Conservation (phyloP, 1,140 invertebrate species). For the Pachypsylla venusta region DNA sequence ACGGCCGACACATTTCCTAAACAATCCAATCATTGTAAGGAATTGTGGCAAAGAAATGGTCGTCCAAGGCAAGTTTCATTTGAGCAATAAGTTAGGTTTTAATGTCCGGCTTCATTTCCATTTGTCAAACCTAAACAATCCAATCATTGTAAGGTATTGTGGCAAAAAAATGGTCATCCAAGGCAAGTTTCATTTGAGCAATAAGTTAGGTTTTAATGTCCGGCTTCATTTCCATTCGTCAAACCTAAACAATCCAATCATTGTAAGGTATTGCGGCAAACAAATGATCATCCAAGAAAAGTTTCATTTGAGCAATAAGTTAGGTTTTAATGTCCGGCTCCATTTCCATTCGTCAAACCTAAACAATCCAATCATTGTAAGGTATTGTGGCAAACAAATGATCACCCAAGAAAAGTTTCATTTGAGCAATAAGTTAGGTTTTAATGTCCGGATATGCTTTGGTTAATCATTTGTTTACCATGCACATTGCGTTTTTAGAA, state of each 20-base stretch:
- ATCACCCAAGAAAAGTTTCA: conserved; percentile 55
- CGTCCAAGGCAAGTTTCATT: conserved; percentile 56
- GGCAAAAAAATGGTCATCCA: conserved; percentile 49
- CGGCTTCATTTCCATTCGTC: conserved; percentile 72
- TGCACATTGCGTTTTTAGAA: too few relatives aligned
- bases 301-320: conserved; percentile 51
- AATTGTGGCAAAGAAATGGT: conserved; percentile 50
- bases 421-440: conserved; percentile 52
- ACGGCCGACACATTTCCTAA: too few relatives aligned
- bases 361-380: conserved; percentile 58
- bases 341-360: conserved; percentile 69
- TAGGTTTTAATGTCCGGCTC: conserved; percentile 64
- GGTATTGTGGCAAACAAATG: conserved; percentile 54
- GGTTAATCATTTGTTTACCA: too few relatives aligned
- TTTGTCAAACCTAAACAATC: conserved; percentile 60
- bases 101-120: conserved; percentile 72
- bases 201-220: conserved; percentile 58
- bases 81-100: conserved; percentile 54
- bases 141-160: conserved; percentile 62
- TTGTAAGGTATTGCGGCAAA: conserved; percentile 61
- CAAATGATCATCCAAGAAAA: conserved; percentile 51
- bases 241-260: conserved; percentile 48
- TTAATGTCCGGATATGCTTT: conserved; percentile 63
- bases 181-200: conserved; percentile 52
- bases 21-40: conserved; percentile 57